phyloP scores from a whole-genome alignment of 1,140 invertebrate genomes.

The Thaumetopoea pityocampa region DNA sequence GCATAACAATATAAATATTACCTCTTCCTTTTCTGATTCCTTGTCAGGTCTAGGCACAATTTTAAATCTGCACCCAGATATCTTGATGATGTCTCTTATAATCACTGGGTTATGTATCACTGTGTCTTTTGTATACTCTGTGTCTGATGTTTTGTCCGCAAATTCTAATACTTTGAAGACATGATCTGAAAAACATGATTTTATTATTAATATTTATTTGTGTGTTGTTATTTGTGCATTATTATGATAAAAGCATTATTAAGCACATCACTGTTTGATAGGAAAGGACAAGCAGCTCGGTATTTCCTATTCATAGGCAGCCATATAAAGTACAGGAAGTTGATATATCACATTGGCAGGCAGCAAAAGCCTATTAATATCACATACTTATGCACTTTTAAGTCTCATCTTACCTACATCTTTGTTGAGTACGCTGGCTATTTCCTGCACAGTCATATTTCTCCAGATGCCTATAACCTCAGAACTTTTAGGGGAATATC shows the following conservation, averaged over 20 bases:
- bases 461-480: constrained; percentile 83
- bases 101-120: constrained; percentile 74
- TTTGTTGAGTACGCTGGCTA: constrained; percentile 79
- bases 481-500: constrained; percentile 60
- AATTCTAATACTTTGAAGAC: constrained; percentile 82
- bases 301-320: too few species aligned
- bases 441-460: constrained; percentile 85
- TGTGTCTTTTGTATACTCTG: constrained; percentile 44
- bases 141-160: constrained; percentile 76
- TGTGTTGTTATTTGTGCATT: too few species aligned
- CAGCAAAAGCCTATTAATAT: too few species aligned
- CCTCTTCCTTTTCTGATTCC: constrained; percentile 50
- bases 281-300: too few species aligned
- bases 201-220: constrained; percentile 1
- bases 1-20: constrained; percentile 21
- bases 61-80: constrained; percentile 78
- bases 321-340: too few species aligned
- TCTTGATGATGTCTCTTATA: constrained; percentile 80
- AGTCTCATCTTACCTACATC: constrained; percentile 76
- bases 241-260: too few species aligned
- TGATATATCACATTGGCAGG: too few species aligned
- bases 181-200: constrained; percentile 76
- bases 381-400: too few species aligned
- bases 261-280: too few species aligned
- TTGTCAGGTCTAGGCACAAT: constrained; percentile 71